phyloP scores from a whole-genome alignment of 2,797 vertebrate genomes.

The Galago senegalensis region DNA sequence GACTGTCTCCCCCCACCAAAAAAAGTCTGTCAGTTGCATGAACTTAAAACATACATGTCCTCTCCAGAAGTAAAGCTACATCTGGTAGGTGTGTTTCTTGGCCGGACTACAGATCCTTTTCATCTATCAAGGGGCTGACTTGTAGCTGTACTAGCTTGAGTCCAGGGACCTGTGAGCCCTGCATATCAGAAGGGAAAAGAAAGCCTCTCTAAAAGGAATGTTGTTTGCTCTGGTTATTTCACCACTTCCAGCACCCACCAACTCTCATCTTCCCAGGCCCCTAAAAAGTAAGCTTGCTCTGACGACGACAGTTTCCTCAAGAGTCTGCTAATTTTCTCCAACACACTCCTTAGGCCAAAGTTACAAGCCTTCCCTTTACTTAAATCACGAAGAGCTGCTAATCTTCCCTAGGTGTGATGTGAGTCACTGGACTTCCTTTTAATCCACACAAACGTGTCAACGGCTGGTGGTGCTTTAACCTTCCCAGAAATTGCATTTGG shows the following conservation, averaged over 20 bases:
- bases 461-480: neutral
- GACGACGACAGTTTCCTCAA: neutral
- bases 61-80: neutral
- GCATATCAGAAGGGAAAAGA: neutral
- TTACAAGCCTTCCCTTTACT: slow-evolving; percentile 22
- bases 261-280: neutral
- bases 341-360: neutral
- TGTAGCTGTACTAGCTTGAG: neutral
- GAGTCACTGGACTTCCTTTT: neutral
- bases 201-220: neutral
- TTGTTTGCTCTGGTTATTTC: neutral
- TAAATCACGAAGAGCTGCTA: neutral
- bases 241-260: neutral
- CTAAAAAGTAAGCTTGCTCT: neutral
- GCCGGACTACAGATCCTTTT: neutral
- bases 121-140: neutral
- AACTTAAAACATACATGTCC: neutral
- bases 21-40: neutral
- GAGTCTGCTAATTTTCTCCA: neutral
- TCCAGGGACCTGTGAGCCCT: neutral
- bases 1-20: too few species aligned
- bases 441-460: slow-evolving; percentile 25
- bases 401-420: neutral
- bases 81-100: neutral
- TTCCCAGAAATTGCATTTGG: slow-evolving; percentile 29